phyloP scores from a whole-genome alignment of 2,797 vertebrate species.

The Esox lucius region DNA sequence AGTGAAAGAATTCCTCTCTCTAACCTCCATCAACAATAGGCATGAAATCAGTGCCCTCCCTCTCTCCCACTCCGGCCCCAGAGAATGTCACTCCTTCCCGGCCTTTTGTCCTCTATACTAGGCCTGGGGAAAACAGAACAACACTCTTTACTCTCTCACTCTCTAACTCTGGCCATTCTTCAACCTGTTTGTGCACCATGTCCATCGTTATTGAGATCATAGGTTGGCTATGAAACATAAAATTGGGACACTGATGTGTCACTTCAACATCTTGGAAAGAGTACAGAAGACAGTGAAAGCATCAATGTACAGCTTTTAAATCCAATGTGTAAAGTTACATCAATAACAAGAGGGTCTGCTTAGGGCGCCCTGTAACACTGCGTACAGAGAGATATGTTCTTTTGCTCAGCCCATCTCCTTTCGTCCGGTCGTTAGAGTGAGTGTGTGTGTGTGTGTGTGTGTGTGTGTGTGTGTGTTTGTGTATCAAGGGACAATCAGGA shows the following conservation, averaged over 20 bases:
- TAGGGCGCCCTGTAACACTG: slow-evolving; percentile 52
- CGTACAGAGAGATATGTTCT: slow-evolving; percentile 64
- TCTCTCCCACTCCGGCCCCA: slow-evolving; percentile 70
- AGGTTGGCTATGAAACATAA: slow-evolving; percentile 60
- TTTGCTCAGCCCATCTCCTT: slow-evolving; percentile 47
- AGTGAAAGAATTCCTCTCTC: slow-evolving; percentile 85
- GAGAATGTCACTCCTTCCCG: slow-evolving; percentile 81
- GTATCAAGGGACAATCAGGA: slow-evolving; percentile 66
- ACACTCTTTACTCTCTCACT: slow-evolving; percentile 28
- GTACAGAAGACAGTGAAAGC: not conserved
- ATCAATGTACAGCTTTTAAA: slow-evolving; percentile 4
- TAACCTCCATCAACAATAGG: slow-evolving; percentile 87
- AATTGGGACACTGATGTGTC: slow-evolving; percentile 46
- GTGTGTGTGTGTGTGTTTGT: slow-evolving; percentile 15
- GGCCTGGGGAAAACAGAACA: slow-evolving; percentile 62
- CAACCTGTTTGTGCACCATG: slow-evolving; percentile 66
- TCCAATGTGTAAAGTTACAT: slow-evolving; percentile 26
- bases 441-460: slow-evolving; percentile 19
- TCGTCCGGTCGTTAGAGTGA: slow-evolving; percentile 59
- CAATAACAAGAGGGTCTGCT: slow-evolving; percentile 50
- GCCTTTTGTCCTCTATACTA: slow-evolving; percentile 79
- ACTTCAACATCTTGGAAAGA: slow-evolving; percentile 51
- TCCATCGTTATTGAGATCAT: slow-evolving; percentile 63
- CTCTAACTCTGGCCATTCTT: slow-evolving; percentile 63
- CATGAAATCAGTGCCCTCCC: slow-evolving; percentile 85